A percentile compares a stretch with the other conserved stretches of the same genome.
phyloP scores from a whole-genome alignment of 2,113 vertebrate species.

The Polypterus senegalus region DNA sequence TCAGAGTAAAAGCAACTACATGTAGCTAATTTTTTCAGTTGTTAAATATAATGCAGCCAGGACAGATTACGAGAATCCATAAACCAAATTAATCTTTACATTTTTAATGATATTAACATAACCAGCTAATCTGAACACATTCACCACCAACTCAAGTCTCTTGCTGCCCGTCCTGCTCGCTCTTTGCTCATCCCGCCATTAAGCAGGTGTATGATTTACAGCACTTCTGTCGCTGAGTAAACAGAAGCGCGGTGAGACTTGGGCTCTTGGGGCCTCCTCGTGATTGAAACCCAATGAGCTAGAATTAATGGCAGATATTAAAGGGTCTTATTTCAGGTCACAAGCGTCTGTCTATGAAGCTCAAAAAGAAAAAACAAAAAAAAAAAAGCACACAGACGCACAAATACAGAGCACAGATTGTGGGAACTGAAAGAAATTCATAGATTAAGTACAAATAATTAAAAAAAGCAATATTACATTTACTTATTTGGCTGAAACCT shows the following conservation, averaged over 20 bases:
- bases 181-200: constrained; percentile 17
- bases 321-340: constrained; percentile 12
- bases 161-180: not conserved
- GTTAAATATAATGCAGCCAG: too few relatives aligned
- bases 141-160: constrained; percentile 3
- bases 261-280: constrained; percentile 12
- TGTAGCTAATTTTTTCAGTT: too few relatives aligned
- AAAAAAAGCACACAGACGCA: too few relatives aligned
- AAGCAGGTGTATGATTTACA: constrained; percentile 44
- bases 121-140: constrained; percentile 13
- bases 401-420: too few relatives aligned
- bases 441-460: too few relatives aligned
- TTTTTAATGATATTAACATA: not conserved
- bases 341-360: constrained; percentile 11
- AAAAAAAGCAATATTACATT: too few relatives aligned
- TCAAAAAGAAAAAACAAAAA: constrained; percentile 3
- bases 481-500: too few relatives aligned
- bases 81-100: too few relatives aligned
- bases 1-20: too few relatives aligned
- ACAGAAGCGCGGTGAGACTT: constrained; percentile 20
- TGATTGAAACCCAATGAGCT: constrained; percentile 26
- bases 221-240: constrained; percentile 31
- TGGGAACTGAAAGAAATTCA: too few relatives aligned
- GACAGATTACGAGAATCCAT: too few relatives aligned
- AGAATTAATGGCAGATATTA: constrained; percentile 29